phyloP scores from a whole-genome alignment of 2,888 invertebrate species.

The Polydesmus complanatus region DNA sequence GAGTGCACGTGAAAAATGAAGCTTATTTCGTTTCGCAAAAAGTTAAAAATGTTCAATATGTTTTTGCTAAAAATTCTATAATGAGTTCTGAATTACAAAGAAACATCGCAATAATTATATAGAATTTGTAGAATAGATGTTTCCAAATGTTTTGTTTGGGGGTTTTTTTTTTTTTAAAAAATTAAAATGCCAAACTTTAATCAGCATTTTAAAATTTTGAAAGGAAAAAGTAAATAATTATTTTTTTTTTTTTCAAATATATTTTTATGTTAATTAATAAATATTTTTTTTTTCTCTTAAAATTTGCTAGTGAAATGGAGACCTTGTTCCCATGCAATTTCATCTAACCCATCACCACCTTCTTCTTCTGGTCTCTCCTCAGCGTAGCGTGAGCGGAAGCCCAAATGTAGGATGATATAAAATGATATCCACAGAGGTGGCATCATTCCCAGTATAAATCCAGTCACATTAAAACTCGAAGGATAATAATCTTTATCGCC shows the following conservation, averaged over 20 bases:
- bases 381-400: conserved; percentile 24
- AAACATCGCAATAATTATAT: too few species aligned
- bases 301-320: conserved; percentile 7
- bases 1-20: background rate
- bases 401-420: conserved; percentile 24
- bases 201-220: too few species aligned
- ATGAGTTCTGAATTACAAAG: too few species aligned
- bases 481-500: background rate
- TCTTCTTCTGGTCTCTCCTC: conserved; percentile 22
- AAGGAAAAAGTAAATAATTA: too few species aligned
- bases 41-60: too few species aligned
- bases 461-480: conserved; percentile 21
- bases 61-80: too few species aligned
- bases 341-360: conserved; percentile 19
- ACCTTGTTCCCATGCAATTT: conserved; percentile 18
- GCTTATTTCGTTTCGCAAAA: too few species aligned
- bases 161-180: too few species aligned
- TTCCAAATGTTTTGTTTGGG: too few species aligned
- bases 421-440: conserved; percentile 23
- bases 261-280: background rate
- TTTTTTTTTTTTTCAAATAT: too few species aligned
- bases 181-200: too few species aligned
- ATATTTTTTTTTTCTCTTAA: background rate
- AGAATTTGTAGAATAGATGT: too few species aligned
- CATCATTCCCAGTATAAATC: conserved; percentile 24